Conservation (phyloP, 2,797 vertebrate species). For the Acanthurus leucopareius region DNA sequence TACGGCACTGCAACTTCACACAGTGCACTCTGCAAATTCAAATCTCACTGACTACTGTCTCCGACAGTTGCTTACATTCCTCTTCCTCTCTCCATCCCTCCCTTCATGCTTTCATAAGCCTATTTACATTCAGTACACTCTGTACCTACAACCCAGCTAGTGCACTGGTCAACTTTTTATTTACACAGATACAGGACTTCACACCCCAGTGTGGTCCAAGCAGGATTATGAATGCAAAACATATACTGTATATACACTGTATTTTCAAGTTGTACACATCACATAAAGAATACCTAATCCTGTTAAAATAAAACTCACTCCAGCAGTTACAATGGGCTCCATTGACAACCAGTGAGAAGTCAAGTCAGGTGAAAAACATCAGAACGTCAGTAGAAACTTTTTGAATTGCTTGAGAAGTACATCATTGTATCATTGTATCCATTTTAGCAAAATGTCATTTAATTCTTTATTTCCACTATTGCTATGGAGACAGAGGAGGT, state of each 20-base stretch:
- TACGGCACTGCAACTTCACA: conserved; percentile 48
- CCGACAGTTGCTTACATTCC: conserved; percentile 54
- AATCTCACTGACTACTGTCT: conserved; percentile 31
- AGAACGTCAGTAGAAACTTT: not conserved
- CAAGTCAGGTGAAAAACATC: not conserved
- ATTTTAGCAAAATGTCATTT: not conserved
- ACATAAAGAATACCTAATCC: not conserved
- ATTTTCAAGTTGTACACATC: not conserved
- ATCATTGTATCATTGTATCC: not conserved
- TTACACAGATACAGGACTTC: not conserved
- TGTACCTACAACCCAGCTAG: conserved; percentile 13
- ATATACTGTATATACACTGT: not conserved
- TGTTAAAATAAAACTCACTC: not conserved
- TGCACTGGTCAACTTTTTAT: not conserved
- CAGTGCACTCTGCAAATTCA: conserved; percentile 55
- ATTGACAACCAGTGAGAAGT: not conserved
- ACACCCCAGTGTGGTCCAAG: not conserved
- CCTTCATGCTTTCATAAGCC: conserved; percentile 28
- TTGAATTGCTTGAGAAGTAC: not conserved
- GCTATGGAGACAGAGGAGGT: too few relatives aligned
- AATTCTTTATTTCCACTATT: not conserved
- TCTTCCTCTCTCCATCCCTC: conserved; percentile 20
- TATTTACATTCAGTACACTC: conserved; percentile 42
- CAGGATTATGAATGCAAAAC: not conserved
- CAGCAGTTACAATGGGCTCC: too few relatives aligned